A percentile compares a stretch with the other conserved stretches of the same genome.
phyloP scores from a whole-genome alignment of 2,113 vertebrate species.

The Myiozetetes cayanensis region DNA sequence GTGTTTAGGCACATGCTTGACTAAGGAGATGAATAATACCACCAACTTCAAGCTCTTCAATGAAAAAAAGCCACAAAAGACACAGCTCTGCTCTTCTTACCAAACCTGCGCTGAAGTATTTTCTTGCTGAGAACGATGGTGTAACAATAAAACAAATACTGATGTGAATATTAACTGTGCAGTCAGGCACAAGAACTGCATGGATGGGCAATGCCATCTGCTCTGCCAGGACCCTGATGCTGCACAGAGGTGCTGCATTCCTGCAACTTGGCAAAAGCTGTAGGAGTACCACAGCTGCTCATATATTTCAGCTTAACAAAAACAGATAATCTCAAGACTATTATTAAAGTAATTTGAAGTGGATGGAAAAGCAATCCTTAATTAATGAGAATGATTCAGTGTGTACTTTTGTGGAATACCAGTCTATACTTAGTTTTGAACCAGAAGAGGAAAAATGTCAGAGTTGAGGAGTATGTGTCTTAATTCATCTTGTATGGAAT shows the following conservation, averaged over 20 bases:
- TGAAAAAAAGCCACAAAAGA: neutral
- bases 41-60: neutral
- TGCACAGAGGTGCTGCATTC: slow-evolving; percentile 1
- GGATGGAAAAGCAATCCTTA: slow-evolving; percentile 40
- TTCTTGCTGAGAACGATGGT: neutral
- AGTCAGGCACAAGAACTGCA: neutral
- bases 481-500: neutral
- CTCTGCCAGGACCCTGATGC: neutral
- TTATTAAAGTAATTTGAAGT: slow-evolving; percentile 61
- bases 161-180: neutral
- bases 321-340: slow-evolving; percentile 58
- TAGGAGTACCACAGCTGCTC: slow-evolving; percentile 41
- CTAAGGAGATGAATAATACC: neutral
- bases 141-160: neutral
- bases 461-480: neutral
- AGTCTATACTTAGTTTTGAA: slow-evolving; percentile 56
- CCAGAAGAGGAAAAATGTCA: slow-evolving; percentile 22
- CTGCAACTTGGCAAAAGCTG: slow-evolving; percentile 12
- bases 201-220: neutral
- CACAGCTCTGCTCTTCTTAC: neutral
- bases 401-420: slow-evolving; percentile 36
- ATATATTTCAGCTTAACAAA: slow-evolving; percentile 46
- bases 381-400: slow-evolving; percentile 64
- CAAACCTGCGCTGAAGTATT: neutral
- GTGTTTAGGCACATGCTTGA: neutral